Evolutionary conservation across 2,113 vertebrate species (phyloP).

Genomic region (Erythrolamprus reginae): DNA sequence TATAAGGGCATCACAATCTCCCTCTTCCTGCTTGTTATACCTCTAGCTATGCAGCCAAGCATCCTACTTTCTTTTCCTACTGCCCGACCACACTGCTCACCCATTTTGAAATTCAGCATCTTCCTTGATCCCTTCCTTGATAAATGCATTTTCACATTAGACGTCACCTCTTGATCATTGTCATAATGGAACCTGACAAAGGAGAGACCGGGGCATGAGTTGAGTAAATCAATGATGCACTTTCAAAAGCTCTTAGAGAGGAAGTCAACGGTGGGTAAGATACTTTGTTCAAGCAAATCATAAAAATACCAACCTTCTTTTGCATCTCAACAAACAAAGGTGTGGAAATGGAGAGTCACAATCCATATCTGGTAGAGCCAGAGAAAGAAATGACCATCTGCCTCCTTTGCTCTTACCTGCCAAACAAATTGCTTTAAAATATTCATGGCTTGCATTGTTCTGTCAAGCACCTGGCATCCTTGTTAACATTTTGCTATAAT

Average conservation of each 20-base stretch:
- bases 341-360: constrained; percentile 38
- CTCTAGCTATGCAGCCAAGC: no score
- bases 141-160: not conserved
- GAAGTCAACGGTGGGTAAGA: constrained; percentile 34
- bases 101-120: no score
- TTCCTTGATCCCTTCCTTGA: not conserved
- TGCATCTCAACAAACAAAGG: constrained; percentile 36
- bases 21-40: no score
- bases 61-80: no score
- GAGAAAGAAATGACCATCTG: constrained; percentile 15
- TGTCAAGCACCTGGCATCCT: constrained; percentile 58
- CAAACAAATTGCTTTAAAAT: constrained; percentile 56
- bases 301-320: not conserved
- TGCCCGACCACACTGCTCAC: no score
- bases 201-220: constrained; percentile 31
- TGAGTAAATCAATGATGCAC: constrained; percentile 25
- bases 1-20: no score
- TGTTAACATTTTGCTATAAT: constrained; percentile 68
- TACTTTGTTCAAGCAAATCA: constrained; percentile 12
- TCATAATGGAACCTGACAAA: not conserved
- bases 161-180: not conserved
- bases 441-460: constrained; percentile 65
- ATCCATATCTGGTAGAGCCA: constrained; percentile 34
- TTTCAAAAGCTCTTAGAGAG: constrained; percentile 34
- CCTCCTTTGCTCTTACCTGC: constrained; percentile 46